These are phyloP conservation scores for Illadopsis cleaveri DNA, from an alignment of 2,113 vertebrate species.

Conservation along the genomic window DNA sequence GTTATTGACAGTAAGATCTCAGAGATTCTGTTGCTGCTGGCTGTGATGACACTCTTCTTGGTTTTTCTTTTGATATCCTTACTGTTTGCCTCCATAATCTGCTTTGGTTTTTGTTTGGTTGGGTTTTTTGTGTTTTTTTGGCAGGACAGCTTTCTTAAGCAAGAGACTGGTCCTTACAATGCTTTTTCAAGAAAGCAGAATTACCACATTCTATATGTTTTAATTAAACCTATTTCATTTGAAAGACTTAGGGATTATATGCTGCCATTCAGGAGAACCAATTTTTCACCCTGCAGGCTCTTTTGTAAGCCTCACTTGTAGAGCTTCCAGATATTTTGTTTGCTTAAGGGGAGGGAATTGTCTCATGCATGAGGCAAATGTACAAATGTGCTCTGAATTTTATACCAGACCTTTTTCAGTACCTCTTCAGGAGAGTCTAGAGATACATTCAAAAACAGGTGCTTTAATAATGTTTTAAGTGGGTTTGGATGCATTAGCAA, in stretches of 20 bases:
- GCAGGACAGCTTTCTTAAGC: background rate
- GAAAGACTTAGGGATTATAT: background rate
- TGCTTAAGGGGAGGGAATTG: background rate
- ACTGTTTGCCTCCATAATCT: background rate
- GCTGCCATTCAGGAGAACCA: background rate
- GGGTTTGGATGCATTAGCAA: background rate
- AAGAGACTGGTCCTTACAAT: background rate
- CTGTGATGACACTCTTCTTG: background rate
- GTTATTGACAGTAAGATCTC: background rate
- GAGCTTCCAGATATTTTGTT: background rate
- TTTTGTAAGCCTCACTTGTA: background rate
- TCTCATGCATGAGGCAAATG: background rate
- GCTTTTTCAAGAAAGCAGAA: background rate
- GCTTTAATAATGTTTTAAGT: background rate
- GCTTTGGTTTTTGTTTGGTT: background rate
- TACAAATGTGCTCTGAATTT: background rate
- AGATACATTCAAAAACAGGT: background rate
- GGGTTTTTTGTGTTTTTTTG: background rate
- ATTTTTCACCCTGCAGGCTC: background rate
- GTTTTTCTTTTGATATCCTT: background rate
- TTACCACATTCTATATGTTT: background rate
- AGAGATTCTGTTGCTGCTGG: background rate
- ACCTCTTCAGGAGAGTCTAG: background rate
- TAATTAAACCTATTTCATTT: background rate
- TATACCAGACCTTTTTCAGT: background rate